These are phyloP conservation scores for Lochmaea crataegi DNA, from an alignment of 2,888 invertebrate species.

Conservation along the genomic window DNA sequence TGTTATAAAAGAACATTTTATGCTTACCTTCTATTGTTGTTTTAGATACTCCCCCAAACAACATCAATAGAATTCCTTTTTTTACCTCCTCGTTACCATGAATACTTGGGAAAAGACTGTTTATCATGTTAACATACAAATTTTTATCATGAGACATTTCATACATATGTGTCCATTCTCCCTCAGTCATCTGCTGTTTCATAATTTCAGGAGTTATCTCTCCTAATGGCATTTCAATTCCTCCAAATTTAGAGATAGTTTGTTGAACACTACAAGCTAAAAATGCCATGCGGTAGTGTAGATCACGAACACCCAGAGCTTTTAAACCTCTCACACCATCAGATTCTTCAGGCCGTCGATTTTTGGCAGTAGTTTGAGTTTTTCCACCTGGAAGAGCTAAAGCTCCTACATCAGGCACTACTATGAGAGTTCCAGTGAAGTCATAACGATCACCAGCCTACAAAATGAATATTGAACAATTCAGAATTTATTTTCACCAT, in stretches of 20 bases:
- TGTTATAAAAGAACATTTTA: no score
- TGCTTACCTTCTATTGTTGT: conserved; percentile 82
- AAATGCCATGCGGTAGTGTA: conserved; percentile 91
- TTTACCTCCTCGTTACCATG: conserved; percentile 96
- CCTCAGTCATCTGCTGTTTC: conserved; percentile 93
- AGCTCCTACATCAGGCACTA: conserved; percentile 95
- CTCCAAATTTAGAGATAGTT: conserved; percentile 89
- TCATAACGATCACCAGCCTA: conserved; percentile 85
- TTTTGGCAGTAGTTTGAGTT: conserved; percentile 82
- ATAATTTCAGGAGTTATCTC: conserved; percentile 92
- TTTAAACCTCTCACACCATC: conserved; percentile 69
- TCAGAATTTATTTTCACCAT: not conserved
- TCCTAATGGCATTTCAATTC: conserved; percentile 84
- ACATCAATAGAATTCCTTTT: conserved; percentile 86
- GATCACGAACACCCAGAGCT: conserved; percentile 86
- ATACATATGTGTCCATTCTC: conserved; percentile 95
- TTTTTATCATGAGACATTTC: conserved; percentile 96
- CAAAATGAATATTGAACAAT: conserved; percentile 36
- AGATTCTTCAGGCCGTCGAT: conserved; percentile 77
- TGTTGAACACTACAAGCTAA: conserved; percentile 92
- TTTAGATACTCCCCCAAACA: conserved; percentile 98
- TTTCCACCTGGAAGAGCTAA: conserved; percentile 87
- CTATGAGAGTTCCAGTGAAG: conserved; percentile 95
- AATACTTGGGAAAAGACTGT: conserved; percentile 94
- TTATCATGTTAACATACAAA: conserved; percentile 89